Conservation (phyloP, 2,888 invertebrate species). For the Cheilosia variabilis region DNA sequence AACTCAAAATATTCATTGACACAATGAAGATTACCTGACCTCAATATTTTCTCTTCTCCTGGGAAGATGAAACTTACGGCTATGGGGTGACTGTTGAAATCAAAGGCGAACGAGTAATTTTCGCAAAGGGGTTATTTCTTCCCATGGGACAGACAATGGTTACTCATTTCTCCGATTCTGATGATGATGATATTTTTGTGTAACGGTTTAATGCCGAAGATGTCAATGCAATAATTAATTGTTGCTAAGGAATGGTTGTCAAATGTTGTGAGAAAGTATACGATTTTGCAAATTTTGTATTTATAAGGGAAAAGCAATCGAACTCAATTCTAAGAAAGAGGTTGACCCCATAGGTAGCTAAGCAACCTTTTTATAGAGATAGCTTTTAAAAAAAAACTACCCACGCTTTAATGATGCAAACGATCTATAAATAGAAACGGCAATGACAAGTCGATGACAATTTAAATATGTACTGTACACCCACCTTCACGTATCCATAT, state of each 20-base stretch:
- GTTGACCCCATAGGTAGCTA: too few species aligned
- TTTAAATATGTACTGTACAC: background rate
- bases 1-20: slow-evolving; percentile 13
- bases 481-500: background rate
- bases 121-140: slow-evolving; percentile 47
- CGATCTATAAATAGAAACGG: background rate
- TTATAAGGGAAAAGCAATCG: too few species aligned
- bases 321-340: too few species aligned
- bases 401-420: too few species aligned
- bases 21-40: slow-evolving; percentile 63
- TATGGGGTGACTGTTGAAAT: slow-evolving; percentile 8
- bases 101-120: slow-evolving; percentile 4
- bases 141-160: slow-evolving; percentile 50
- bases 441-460: slow-evolving; percentile 8
- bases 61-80: background rate
- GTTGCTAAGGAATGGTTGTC: slow-evolving; percentile 26
- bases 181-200: slow-evolving; percentile 34
- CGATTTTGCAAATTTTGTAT: background rate
- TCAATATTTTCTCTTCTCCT: slow-evolving; percentile 31
- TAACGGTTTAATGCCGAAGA: slow-evolving; percentile 25
- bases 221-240: slow-evolving; percentile 66
- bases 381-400: too few species aligned
- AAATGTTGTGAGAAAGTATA: slow-evolving; percentile 22
- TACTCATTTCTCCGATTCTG: background rate
- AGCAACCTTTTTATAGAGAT: too few species aligned